Percentiles rank a stretch among this genome's conserved stretches.
Evolutionary conservation across 2,113 vertebrate species (phyloP).

Genomic region (Lampris megalopsis): DNA sequence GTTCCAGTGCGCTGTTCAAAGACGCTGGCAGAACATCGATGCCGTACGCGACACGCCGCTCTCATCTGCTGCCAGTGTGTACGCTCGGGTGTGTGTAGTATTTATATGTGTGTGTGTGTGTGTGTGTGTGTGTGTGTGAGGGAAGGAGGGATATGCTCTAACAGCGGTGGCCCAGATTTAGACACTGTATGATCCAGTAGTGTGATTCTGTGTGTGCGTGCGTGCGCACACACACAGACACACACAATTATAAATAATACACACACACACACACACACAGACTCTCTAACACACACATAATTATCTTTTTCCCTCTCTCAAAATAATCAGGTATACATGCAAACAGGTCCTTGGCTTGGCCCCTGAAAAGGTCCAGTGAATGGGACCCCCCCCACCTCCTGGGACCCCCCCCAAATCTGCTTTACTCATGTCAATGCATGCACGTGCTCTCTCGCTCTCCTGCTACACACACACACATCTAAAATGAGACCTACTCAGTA

Average conservation of each 20-base stretch:
- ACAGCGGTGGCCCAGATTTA: conserved; percentile 65
- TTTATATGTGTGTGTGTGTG: not conserved
- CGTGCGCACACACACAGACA: not conserved
- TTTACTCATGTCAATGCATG: no score
- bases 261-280: not conserved
- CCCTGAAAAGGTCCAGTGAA: no score
- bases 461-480: no score
- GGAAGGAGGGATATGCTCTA: conserved; percentile 37
- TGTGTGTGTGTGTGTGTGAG: not conserved
- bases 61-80: conserved; percentile 67
- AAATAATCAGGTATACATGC: no score
- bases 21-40: conserved; percentile 57
- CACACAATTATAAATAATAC: not conserved
- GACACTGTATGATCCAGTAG: conserved; percentile 41
- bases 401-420: no score
- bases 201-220: conserved; percentile 26
- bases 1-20: conserved; percentile 38
- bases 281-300: conserved; percentile 2
- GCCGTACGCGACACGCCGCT: conserved; percentile 50
- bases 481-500: no score
- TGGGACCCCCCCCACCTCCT: no score
- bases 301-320: not conserved
- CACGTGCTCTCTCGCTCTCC: no score
- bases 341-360: no score
- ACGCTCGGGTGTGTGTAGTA: conserved; percentile 1